Evolutionary conservation across 2,113 vertebrate species (phyloP).

Genomic region (Tenrec ecaudatus): DNA sequence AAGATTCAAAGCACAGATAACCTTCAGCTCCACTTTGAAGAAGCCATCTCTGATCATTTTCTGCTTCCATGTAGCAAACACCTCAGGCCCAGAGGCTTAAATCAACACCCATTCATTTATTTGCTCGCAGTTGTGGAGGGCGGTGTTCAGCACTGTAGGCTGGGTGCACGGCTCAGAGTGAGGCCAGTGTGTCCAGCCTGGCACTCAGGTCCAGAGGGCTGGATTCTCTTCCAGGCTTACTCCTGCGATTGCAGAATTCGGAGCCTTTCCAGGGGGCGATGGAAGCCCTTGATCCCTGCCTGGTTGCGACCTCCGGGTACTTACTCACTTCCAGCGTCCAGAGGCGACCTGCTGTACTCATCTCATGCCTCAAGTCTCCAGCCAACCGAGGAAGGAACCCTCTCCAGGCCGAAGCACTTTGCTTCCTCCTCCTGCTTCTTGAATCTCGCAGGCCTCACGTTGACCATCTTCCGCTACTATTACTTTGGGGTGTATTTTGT

Average conservation of each 20-base stretch:
- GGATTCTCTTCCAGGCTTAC: fast-evolving
- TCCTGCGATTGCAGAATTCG: background rate
- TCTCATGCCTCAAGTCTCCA: background rate
- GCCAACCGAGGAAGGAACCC: fast-evolving
- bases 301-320: background rate
- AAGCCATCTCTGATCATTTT: background rate
- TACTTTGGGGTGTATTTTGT: too few species aligned
- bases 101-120: too few species aligned
- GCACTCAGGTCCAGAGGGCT: background rate
- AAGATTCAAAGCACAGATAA: background rate
- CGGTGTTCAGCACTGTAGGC: background rate
- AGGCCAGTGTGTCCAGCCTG: fast-evolving
- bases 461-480: too few species aligned
- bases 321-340: fast-evolving
- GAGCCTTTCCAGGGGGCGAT: background rate
- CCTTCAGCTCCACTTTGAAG: background rate
- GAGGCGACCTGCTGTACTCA: fast-evolving
- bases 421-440: background rate
- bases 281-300: background rate
- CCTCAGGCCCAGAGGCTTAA: background rate
- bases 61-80: background rate
- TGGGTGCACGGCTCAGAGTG: background rate
- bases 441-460: too few species aligned
- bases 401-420: background rate
- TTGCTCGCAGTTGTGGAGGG: background rate